These are phyloP conservation scores for Mnemiopsis leidyi DNA, from an alignment of 37 sponge, comb jelly and placozoan genomes.

Conservation along the genomic window DNA sequence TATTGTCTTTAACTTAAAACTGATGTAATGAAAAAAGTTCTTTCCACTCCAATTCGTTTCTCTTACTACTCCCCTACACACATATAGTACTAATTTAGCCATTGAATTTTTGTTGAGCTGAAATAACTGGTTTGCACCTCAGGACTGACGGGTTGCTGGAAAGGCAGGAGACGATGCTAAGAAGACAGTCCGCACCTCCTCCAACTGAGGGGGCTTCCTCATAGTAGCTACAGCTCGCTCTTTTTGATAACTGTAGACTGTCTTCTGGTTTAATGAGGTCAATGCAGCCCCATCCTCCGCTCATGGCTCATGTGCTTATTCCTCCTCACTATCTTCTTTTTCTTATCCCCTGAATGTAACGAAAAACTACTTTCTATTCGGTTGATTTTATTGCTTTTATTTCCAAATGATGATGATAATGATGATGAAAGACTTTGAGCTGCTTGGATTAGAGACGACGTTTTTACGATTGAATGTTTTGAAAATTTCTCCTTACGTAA, in stretches of 20 bases:
- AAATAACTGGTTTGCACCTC: no score
- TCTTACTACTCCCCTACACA: not conserved
- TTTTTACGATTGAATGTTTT: not conserved
- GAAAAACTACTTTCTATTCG: not conserved
- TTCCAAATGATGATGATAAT: not conserved
- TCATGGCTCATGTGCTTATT: no score
- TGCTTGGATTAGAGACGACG: not conserved
- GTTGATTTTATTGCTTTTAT: not conserved
- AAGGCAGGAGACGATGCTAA: not conserved
- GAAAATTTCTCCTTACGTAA: not conserved
- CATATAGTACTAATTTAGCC: no score
- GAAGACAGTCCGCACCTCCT: conserved; percentile 55
- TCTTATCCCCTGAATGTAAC: not conserved
- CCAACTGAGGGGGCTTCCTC: conserved; percentile 36
- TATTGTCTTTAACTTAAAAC: no score
- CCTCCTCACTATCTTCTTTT: no score
- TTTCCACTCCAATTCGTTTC: no score
- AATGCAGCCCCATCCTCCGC: no score
- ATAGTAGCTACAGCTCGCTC: not conserved
- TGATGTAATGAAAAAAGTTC: no score
- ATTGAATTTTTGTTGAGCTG: no score
- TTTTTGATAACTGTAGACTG: no score
- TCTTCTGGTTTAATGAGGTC: no score
- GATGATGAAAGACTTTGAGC: not conserved
- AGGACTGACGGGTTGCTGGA: conserved; percentile 2